These are phyloP conservation scores for Rhopalosiphum maidis DNA, from an alignment of 1,140 invertebrate genomes.

Conservation along the genomic window DNA sequence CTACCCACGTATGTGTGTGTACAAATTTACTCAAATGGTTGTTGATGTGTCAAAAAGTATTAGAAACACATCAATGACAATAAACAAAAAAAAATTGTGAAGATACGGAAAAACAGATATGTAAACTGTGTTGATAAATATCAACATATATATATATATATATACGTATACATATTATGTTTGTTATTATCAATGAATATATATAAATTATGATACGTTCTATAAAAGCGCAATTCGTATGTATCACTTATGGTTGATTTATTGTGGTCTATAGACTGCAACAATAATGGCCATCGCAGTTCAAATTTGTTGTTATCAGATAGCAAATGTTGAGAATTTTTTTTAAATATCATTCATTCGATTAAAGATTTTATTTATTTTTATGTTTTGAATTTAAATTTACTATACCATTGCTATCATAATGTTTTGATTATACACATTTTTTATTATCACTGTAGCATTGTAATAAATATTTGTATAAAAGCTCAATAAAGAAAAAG, in stretches of 20 bases:
- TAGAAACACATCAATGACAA: neutral
- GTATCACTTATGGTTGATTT: neutral
- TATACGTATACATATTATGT: neutral
- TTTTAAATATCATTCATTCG: neutral
- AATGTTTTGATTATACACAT: neutral
- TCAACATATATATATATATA: too few species aligned
- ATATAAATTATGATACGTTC: neutral
- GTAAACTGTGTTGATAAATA: neutral
- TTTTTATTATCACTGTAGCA: neutral
- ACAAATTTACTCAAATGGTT: neutral
- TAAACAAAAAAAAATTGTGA: neutral
- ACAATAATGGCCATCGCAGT: neutral
- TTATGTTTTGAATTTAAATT: neutral
- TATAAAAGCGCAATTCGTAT: neutral
- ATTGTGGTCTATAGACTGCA: neutral
- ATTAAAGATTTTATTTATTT: neutral
- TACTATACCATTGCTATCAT: neutral
- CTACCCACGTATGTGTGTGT: neutral
- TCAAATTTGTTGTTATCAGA: neutral
- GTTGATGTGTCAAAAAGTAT: neutral
- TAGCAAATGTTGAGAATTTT: neutral
- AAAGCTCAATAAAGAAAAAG: neutral
- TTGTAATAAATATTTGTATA: neutral
- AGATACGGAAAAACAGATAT: neutral
- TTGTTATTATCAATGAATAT: neutral